Evolutionary conservation across 2,888 invertebrate genomes (phyloP).

Genomic region (Ectemnius lituratus): DNA sequence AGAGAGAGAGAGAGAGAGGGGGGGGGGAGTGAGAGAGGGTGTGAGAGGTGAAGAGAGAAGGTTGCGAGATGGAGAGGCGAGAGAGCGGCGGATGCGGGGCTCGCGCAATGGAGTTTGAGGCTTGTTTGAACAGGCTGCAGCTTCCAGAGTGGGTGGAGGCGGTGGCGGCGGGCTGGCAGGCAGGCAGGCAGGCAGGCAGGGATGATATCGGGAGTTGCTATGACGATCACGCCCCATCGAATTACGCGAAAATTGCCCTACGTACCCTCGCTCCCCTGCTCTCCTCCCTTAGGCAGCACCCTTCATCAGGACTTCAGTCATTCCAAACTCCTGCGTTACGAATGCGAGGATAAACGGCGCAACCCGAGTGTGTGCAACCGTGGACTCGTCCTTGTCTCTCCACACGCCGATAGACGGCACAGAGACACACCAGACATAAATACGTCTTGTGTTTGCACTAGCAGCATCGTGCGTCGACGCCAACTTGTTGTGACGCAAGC

Average conservation of each 20-base stretch:
- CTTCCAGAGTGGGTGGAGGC: constrained; percentile 68
- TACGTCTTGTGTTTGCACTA: constrained; percentile 1
- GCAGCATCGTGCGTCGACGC: neutral
- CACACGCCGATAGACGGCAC: no score
- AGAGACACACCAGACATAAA: neutral
- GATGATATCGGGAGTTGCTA: constrained; percentile 72
- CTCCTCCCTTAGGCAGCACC: constrained; percentile 38
- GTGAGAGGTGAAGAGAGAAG: no score
- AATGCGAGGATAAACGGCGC: constrained; percentile 71
- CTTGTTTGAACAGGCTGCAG: constrained; percentile 76
- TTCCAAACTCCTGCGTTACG: constrained; percentile 61
- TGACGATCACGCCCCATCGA: constrained; percentile 77
- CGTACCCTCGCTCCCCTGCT: constrained; percentile 63
- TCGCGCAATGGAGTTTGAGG: constrained; percentile 66
- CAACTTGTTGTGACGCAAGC: neutral
- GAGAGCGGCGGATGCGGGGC: constrained; percentile 42
- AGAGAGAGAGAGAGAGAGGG: constrained; percentile 21
- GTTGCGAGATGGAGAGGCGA: constrained; percentile 39
- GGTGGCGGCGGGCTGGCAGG: constrained; percentile 15
- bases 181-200: no score
- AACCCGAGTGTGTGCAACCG: constrained; percentile 18
- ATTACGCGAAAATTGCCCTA: constrained; percentile 77
- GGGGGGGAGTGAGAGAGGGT: constrained; percentile 25
- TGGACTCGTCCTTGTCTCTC: no score
- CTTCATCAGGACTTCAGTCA: constrained; percentile 65